Evolutionary conservation across 2,888 invertebrate species (phyloP), one percentile per base, ranked within the genome.

Genomic region (Caenorhabditis panamensis): DNA sequence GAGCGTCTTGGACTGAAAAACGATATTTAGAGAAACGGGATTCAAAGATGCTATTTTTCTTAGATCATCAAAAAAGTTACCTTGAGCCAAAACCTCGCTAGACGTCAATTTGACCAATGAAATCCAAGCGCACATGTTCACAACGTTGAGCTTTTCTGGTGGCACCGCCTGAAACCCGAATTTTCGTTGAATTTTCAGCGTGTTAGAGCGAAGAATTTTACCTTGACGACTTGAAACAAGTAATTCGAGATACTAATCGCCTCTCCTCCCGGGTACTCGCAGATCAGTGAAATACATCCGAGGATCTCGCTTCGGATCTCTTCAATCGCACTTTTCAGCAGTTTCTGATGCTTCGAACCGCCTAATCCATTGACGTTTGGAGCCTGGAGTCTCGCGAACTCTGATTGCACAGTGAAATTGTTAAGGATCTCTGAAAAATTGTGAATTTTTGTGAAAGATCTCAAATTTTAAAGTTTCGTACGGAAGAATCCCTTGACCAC

Each of bases 291-390:
- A 16, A 82, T 72, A 54, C 78, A 75, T 0, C 63, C 66, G 11
- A 79, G 44, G 3, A 73, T 44, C 24, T 75, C 71, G 11, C 37
- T 75, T 44, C 77, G 41, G 16, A 79, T 82, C 28, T 85, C 85
- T 13, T 85, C 84, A 36, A 85, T 82, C 0, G 75, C 59, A 6
- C 62, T 76, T 51, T 73, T 76, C 4, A 85, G 28, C 83, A 85
- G n/a, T 41, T 80, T 77, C 59, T 87, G 87, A 76, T 88, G 88
- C 16, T 82, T 82, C 11, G 84, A 61, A 18, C 83, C 82, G 2
- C 88, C 88, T 20, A 88, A 78, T 4, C 86, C 88, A 51, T 87
- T 87, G 58, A 88, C 83, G 13, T 75, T 69, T 11, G 86, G 86
- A 13, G 58, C 11, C 49, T 73, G 73, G n/a, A 73, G 83, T 3